These are phyloP conservation scores for Amblyteles armatorius DNA, from an alignment of 2,888 invertebrate genomes.

Conservation along the genomic window DNA sequence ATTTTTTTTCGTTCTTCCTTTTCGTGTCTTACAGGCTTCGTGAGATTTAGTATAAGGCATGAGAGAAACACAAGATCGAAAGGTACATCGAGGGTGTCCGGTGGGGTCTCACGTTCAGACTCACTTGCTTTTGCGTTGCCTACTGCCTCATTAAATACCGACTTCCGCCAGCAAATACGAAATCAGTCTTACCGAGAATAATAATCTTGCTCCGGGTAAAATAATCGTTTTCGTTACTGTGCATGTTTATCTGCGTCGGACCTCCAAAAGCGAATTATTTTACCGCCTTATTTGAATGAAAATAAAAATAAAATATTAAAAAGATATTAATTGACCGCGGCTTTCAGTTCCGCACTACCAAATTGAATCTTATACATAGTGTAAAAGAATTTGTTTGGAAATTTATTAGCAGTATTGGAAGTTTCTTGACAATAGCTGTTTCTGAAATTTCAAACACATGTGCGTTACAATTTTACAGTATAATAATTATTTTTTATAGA, in stretches of 20 bases:
- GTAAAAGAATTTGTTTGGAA: too few relatives aligned
- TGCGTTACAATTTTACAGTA: too few relatives aligned
- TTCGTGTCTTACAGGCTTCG: constrained; percentile 59
- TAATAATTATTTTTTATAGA: too few relatives aligned
- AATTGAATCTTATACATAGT: neutral
- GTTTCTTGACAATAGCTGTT: too few relatives aligned
- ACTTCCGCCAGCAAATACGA: constrained; percentile 58
- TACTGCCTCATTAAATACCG: constrained; percentile 62
- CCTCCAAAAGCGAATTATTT: neutral
- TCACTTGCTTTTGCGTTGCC: constrained; percentile 43
- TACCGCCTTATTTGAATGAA: neutral
- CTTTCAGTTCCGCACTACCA: neutral
- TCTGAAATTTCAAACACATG: too few relatives aligned
- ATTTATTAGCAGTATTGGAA: too few relatives aligned
- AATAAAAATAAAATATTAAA: neutral
- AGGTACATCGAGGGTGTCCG: constrained; percentile 58
- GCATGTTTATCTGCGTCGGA: neutral
- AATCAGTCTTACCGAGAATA: constrained; percentile 63
- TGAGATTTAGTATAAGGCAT: constrained; percentile 53
- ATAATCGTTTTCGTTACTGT: constrained; percentile 62
- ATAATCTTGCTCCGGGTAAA: constrained; percentile 46
- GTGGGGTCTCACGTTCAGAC: constrained; percentile 64
- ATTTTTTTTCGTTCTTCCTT: constrained; percentile 56
- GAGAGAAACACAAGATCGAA: constrained; percentile 48
- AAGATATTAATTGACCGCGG: neutral